Evolutionary conservation across 2,113 vertebrate species (phyloP), one percentile per base, ranked within the genome.

Genomic region (Circaetus cinerascens): DNA sequence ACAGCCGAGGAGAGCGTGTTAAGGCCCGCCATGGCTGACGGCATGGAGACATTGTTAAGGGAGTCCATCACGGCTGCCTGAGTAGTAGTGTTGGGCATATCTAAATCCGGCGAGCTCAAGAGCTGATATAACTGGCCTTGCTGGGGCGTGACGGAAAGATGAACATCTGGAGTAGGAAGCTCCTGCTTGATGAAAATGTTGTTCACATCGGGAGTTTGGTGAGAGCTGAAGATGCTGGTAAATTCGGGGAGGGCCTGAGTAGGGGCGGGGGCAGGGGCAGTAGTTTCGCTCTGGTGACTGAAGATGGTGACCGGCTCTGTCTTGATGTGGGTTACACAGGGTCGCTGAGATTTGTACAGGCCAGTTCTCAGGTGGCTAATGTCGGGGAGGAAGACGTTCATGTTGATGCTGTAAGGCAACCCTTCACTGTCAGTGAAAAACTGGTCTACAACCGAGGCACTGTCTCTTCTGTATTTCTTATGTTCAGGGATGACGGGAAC

Each of bases 331-430:
- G 98, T 95, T 55, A 99, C 98, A 4, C 98, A 98, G 36, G 98
- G 98, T 95, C 98, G 98, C 97, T 98, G 96, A 8, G 99, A 98
- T 98, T 99, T 98, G 97, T 99, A 99, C 83, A 99, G 98, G 96
- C 98, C 99, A 46, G 99, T 99, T 97, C 99, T 99, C 97, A 99
- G 98, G 96, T 99, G 99, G 53, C 99, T 98, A 88, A 99, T 98
- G 67, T 99, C 99, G 0, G 99, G 99, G 45, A 99, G 98, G 89
- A 99, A 99, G 97, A 99, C 98, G 59, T 99, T 99, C 99, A 99
- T 99, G 98, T 99, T 99, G 98, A 99, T 98, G 90, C 99, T 99
- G 98, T 99, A 99, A 56, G 99, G 99, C 85, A 99, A 96, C 85
- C 98, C 97, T 71, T 99, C 98, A 40, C 98, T 98, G 19, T 99